Base-by-base conservation (phyloP, 2,797 vertebrate species). In the Hydrophis major region DNA sequence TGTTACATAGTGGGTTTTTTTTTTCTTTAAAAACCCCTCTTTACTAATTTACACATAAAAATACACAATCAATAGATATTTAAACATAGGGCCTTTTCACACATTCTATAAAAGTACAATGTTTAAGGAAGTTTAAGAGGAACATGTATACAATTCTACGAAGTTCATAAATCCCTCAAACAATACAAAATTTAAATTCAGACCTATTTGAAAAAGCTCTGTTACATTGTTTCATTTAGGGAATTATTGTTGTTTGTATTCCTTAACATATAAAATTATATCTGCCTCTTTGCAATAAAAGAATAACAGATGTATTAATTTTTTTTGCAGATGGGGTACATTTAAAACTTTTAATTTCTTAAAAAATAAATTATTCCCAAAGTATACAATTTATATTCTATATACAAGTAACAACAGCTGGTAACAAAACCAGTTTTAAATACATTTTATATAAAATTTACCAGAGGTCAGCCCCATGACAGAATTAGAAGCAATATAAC, bases 111-210 rank as follows among this genome's bases (percentile, higher is more conserved):
- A 98, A 97, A 98, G 97, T 98, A 98, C 98, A 98, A 98, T 95
- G 98, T 98, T 98, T 98, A 98, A 99, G 98, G 99, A 99, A 98
- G 97, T 97, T 97, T 97, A 98, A 98, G 98, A 98, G 99, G 98
- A 98, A 98, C 96, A 95, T 98, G 98, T 98, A 98, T 97, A 99
- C 98, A 98, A 98, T 98, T 98, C 98, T 98, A 98, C 96, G 98
- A 97, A 92, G 97, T 98, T 97, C 98, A 99, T 99, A 99, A 98
- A 98, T 98, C 97, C 98, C 98, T 99, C 97, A 97, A 97, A 89
- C 87, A 97, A 98, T 98, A 98, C 98, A 97, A 97, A 98, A 98
- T 97, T 98, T 98, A 98, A 98, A 98, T 98, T 96, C 97, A 95
- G 94, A 98, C 98, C 97, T 99, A 98, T 98, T 83, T 83, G 37